Base-by-base conservation (phyloP, 2,888 invertebrate genomes). In the Micoletzkya japonica region DNA sequence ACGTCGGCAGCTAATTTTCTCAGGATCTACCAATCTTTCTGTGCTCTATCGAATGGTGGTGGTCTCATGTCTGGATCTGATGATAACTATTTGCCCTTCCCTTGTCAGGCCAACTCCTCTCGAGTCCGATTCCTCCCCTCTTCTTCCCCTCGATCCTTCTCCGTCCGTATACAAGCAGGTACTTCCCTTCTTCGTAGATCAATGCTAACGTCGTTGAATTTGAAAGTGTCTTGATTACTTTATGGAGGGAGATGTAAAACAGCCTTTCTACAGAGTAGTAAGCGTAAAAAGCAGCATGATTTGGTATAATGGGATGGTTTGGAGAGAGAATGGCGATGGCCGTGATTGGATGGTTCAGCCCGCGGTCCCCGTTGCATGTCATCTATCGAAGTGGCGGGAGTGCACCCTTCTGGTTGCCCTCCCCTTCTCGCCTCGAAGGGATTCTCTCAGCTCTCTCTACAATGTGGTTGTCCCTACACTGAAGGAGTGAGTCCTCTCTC, bases 311-410 rank as follows among this genome's bases (percentile, higher is more conserved):
- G 10, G 58, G 4, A 7, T 60, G 60, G 17, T 3, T 58, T n/a
- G 32, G 20, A 30, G n/a, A 57, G 2, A 4, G 24, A 30, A 57
- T 57, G 3, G 57, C n/a, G 24, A 3, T n/a, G 50, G 50, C n/a
- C n/a, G n/a, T 4, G 24, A 50, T 50, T 50, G 17, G 50, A 50
- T 4, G 20, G 17, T 57, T 2, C 44, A 67, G 67, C 56, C 32
- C 67, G 67, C 39, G 67, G 67, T 44, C 67, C 67, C 39, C 67
- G 67, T n/a, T 67, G 67, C 24, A 56, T 67, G 56, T 67, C 67
- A 28, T 56, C 56, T 1, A 44, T 67, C 28, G 28, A n/a, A 26
- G 44, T 67, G 24, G 30, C 24, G 7, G 67, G 67, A 7, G 32
- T 17, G n/a, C 24, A 57, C 7, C 49, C 67, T 1, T 4, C 56